phyloP scores from a whole-genome alignment of 2,797 vertebrate genomes.

The Anguilla megastoma region DNA sequence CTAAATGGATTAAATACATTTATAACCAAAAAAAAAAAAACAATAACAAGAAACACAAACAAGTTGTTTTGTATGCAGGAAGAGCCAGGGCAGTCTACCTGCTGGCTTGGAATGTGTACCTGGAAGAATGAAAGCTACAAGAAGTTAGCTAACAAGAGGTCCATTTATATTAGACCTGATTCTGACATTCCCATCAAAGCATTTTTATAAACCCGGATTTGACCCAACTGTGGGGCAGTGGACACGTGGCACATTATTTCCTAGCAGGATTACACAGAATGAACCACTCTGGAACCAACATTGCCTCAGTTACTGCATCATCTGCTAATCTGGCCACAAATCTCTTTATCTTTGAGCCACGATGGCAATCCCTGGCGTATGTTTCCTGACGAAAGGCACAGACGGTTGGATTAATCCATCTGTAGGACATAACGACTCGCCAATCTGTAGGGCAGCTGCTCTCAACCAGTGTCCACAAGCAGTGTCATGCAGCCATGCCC shows the following conservation, averaged over 20 bases:
- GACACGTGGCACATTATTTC: not conserved
- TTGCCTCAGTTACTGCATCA: not conserved
- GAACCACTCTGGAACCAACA: not conserved
- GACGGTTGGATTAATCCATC: constrained; percentile 1
- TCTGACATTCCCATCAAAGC: not conserved
- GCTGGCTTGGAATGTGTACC: not conserved
- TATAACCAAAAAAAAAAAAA: too few species aligned
- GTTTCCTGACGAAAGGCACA: not conserved
- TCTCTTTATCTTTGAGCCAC: constrained; percentile 6
- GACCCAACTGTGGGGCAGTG: not conserved
- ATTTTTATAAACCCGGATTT: not conserved
- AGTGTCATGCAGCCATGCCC: not conserved
- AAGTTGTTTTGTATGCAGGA: not conserved
- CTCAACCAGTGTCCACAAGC: not conserved
- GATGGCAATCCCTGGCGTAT: constrained; percentile 4
- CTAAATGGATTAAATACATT: too few species aligned
- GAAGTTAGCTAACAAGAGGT: not conserved
- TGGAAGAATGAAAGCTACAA: not conserved
- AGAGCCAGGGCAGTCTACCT: not conserved
- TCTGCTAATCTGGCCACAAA: constrained; percentile 10
- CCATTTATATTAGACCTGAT: not conserved
- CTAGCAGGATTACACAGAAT: not conserved
- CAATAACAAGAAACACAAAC: too few species aligned
- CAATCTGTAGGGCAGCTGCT: not conserved
- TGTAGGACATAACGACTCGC: not conserved